Evolutionary conservation across 1,140 invertebrate species (phyloP).

Genomic region (Heliconius hewitsoni): DNA sequence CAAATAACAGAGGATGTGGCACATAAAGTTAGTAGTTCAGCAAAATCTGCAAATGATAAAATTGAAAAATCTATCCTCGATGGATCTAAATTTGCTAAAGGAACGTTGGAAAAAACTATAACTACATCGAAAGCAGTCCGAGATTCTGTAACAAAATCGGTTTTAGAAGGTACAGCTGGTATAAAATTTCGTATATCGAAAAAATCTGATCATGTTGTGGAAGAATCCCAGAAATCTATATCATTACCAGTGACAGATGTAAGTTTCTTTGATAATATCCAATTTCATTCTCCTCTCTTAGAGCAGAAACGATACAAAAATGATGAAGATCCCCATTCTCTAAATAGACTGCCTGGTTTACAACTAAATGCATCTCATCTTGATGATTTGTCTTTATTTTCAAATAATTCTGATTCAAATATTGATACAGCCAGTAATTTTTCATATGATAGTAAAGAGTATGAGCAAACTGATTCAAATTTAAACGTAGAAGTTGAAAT

Average conservation of each 20-base stretch:
- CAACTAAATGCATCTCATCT: constrained; percentile 57
- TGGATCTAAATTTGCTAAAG: constrained; percentile 69
- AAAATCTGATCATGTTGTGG: constrained; percentile 48
- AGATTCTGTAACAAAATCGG: constrained; percentile 70
- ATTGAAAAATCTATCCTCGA: constrained; percentile 67
- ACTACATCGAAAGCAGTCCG: constrained; percentile 64
- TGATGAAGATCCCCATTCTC: constrained; percentile 40
- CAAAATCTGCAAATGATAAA: constrained; percentile 67
- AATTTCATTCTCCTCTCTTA: constrained; percentile 69
- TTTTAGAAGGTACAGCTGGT: constrained; percentile 67
- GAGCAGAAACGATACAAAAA: constrained; percentile 57
- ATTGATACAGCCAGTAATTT: constrained; percentile 63
- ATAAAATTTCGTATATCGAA: constrained; percentile 55
- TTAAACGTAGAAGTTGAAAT: constrained; percentile 47
- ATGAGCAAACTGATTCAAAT: constrained; percentile 50
- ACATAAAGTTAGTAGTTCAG: constrained; percentile 61
- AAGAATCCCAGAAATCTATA: constrained; percentile 57
- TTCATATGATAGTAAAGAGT: constrained; percentile 63
- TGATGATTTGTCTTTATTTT: constrained; percentile 71
- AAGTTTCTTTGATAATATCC: constrained; percentile 72
- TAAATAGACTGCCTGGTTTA: constrained; percentile 46
- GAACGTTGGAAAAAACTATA: constrained; percentile 70
- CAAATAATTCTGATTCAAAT: constrained; percentile 65
- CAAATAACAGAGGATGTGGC: constrained; percentile 72
- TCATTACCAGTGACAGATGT: constrained; percentile 73